Evolutionary conservation across 2,113 vertebrate genomes (phyloP).

Genomic region (Rhagologus leucostigma): DNA sequence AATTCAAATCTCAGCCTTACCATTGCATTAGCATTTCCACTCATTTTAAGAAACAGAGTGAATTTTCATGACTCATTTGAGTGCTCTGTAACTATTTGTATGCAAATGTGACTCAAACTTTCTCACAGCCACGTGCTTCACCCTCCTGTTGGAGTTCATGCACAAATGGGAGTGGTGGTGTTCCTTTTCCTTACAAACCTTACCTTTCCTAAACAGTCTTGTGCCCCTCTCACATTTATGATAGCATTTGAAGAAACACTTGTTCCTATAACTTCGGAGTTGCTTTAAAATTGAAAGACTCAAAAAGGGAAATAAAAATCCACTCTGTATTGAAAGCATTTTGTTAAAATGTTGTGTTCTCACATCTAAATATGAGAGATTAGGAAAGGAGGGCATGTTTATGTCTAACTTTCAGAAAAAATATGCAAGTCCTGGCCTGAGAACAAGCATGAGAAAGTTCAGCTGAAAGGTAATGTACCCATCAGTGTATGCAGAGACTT

Average conservation of each 20-base stretch:
- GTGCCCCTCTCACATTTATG: background rate
- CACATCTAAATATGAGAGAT: background rate
- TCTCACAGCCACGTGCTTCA: background rate
- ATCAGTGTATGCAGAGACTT: background rate
- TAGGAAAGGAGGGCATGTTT: background rate
- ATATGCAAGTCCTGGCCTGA: background rate
- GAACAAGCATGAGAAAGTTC: background rate
- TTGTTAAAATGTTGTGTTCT: background rate
- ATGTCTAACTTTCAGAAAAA: background rate
- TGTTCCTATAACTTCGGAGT: background rate
- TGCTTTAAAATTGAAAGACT: background rate
- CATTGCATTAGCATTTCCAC: constrained; percentile 21
- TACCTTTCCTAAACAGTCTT: background rate
- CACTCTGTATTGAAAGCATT: background rate
- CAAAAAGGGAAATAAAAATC: background rate
- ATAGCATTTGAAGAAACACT: background rate
- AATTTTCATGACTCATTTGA: constrained; percentile 55
- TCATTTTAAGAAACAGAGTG: constrained; percentile 40
- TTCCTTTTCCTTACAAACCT: background rate
- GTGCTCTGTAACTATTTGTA: constrained; percentile 49
- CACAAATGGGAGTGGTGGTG: background rate
- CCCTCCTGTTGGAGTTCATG: background rate
- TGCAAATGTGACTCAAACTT: constrained; percentile 31
- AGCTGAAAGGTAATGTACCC: background rate
- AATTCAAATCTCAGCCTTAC: constrained; percentile 20